phyloP scores from a whole-genome alignment of 2,797 vertebrate species.

The Bufotes viridis region DNA sequence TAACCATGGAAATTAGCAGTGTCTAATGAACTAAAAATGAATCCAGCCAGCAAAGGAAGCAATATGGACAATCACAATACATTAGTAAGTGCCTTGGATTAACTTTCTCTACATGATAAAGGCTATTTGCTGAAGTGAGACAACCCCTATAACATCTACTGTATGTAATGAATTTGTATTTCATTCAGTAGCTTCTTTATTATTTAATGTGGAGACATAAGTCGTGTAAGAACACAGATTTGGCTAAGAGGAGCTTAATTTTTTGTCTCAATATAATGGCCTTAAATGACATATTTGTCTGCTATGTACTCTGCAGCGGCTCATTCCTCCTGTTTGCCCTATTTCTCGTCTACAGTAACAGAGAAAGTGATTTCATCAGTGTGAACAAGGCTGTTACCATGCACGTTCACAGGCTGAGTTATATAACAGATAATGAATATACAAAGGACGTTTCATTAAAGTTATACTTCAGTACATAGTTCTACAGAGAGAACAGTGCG shows the following conservation, averaged over 20 bases:
- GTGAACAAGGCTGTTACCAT: constrained; percentile 21
- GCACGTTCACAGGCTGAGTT: constrained; percentile 11
- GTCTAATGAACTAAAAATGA: too few relatives aligned
- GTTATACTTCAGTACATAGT: not conserved
- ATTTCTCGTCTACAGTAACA: constrained; percentile 7
- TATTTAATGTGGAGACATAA: not conserved
- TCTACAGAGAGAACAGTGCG: not conserved
- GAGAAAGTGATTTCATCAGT: constrained; percentile 17
- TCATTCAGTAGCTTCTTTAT: not conserved
- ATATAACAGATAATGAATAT: constrained; percentile 32
- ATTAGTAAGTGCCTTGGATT: too few relatives aligned
- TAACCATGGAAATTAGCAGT: too few relatives aligned
- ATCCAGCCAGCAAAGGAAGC: too few relatives aligned
- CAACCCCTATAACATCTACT: not conserved
- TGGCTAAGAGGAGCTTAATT: not conserved
- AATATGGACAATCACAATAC: too few relatives aligned
- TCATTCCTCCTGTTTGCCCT: not conserved
- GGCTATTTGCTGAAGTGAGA: too few relatives aligned
- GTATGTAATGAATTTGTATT: not conserved
- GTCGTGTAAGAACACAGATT: not conserved
- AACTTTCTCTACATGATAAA: too few relatives aligned
- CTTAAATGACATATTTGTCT: constrained; percentile 5
- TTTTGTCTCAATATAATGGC: not conserved
- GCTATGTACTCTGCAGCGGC: not conserved
- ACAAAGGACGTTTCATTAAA: not conserved